Evolutionary conservation across 2,888 invertebrate genomes (phyloP).

Genomic region (Pheosia gnoma): DNA sequence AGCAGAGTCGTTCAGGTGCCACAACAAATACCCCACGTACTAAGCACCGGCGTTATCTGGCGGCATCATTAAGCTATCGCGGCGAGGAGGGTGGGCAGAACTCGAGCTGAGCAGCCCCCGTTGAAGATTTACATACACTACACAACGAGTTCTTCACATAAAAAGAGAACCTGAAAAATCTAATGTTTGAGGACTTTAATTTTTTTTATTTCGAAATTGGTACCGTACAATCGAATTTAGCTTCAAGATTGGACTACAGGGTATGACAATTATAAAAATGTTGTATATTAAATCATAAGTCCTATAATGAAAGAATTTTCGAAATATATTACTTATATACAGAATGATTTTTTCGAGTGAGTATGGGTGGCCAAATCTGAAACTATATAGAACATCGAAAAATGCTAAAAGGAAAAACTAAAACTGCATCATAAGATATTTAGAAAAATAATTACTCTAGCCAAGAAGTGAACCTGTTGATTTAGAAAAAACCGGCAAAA

Average conservation of each 20-base stretch:
- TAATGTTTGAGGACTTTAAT: constrained; percentile 15
- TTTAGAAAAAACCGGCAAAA: no score
- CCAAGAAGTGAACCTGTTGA: no score
- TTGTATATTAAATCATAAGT: no score
- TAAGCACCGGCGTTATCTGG: constrained; percentile 32
- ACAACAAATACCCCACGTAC: constrained; percentile 15
- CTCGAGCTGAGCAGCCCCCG: constrained; percentile 20
- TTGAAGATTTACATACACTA: constrained; percentile 37
- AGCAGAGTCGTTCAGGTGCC: neutral
- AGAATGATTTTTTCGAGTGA: no score
- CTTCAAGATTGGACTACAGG: neutral
- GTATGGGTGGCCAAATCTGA: no score
- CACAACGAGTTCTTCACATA: constrained; percentile 9
- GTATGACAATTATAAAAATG: no score
- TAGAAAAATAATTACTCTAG: no score
- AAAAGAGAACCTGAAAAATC: constrained; percentile 27
- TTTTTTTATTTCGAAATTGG: constrained; percentile 32
- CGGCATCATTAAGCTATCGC: constrained; percentile 42
- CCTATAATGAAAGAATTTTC: no score
- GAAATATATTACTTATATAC: no score
- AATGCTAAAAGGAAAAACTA: no score
- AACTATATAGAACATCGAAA: no score
- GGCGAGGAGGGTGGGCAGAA: constrained; percentile 26
- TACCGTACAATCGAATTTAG: constrained; percentile 21
- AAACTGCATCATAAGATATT: no score